phyloP scores from a whole-genome alignment of 1,140 invertebrate genomes.

The Rhopalosiphum padi region DNA sequence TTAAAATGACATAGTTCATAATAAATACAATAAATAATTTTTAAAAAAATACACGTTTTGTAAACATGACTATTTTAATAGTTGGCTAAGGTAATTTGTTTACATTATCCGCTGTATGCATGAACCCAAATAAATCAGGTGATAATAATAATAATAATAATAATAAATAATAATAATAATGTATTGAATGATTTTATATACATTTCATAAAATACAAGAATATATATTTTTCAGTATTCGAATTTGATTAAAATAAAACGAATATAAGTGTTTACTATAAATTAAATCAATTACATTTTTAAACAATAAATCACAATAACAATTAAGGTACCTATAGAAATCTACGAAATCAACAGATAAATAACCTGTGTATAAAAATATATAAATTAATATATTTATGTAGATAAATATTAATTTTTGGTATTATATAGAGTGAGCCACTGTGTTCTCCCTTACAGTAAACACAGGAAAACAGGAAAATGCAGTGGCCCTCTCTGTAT shows the following conservation, averaged over 20 bases:
- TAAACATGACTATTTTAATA: conserved; percentile 39
- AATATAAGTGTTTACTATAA: conserved; percentile 40
- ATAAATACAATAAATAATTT: conserved; percentile 40
- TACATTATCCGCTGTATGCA: conserved; percentile 15
- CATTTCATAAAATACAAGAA: conserved; percentile 40
- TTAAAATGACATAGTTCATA: conserved; percentile 34
- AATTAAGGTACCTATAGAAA: conserved; percentile 47
- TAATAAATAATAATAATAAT: conserved; percentile 42
- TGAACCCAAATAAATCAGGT: conserved; percentile 24
- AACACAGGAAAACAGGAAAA: background rate
- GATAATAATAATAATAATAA: conserved; percentile 29
- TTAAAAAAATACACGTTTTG: conserved; percentile 42
- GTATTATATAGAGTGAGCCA: background rate
- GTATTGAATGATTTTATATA: conserved; percentile 30
- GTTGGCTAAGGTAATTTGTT: conserved; percentile 43
- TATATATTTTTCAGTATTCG: conserved; percentile 28
- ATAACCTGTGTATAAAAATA: conserved; percentile 56
- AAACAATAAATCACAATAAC: conserved; percentile 58
- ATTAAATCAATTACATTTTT: conserved; percentile 51
- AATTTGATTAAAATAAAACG: conserved; percentile 22
- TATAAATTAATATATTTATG: conserved; percentile 39
- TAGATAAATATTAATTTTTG: conserved; percentile 49
- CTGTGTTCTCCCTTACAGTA: background rate
- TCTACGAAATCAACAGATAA: conserved; percentile 49
- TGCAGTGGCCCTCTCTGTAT: background rate